phyloP scores from a whole-genome alignment of 2,797 vertebrate species.

The Todus mexicanus region DNA sequence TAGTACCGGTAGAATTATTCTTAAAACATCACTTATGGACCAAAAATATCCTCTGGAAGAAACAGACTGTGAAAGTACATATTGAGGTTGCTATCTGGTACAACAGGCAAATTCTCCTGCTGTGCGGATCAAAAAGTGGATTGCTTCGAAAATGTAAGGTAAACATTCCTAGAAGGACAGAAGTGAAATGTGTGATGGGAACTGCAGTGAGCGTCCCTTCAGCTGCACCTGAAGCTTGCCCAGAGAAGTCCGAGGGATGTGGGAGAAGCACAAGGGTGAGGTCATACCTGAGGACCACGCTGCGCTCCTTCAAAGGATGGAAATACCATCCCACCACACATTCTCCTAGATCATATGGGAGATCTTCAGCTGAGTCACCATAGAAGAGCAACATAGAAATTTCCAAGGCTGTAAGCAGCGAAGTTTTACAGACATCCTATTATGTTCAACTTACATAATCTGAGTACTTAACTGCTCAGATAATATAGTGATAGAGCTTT shows the following conservation, averaged over 20 bases:
- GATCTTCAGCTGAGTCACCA: slow-evolving; percentile 29
- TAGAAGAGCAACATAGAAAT: slow-evolving; percentile 3
- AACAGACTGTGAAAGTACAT: background rate
- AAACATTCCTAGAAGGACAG: slow-evolving; percentile 34
- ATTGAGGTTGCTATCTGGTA: slow-evolving; percentile 12
- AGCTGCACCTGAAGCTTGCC: background rate
- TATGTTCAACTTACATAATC: slow-evolving; percentile 48
- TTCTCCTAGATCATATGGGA: background rate
- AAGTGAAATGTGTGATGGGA: background rate
- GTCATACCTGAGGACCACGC: background rate
- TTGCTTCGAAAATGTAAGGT: background rate
- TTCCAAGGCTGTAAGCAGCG: slow-evolving; percentile 6
- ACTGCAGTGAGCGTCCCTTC: background rate
- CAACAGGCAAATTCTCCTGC: background rate
- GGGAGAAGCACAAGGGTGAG: background rate
- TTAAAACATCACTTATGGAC: background rate
- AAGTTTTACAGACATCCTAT: slow-evolving; percentile 32
- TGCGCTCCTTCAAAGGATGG: background rate
- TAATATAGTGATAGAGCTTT: slow-evolving; percentile 24
- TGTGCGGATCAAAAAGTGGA: slow-evolving; percentile 23
- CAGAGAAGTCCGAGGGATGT: background rate
- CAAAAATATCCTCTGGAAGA: slow-evolving; percentile 23
- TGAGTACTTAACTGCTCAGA: slow-evolving; percentile 15
- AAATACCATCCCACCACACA: background rate
- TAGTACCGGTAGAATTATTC: background rate